A percentile compares a stretch with the other conserved stretches of the same genome.
These are phyloP conservation scores for Channa maculata DNA, from an alignment of 2,113 vertebrate genomes.

Conservation along the genomic window DNA sequence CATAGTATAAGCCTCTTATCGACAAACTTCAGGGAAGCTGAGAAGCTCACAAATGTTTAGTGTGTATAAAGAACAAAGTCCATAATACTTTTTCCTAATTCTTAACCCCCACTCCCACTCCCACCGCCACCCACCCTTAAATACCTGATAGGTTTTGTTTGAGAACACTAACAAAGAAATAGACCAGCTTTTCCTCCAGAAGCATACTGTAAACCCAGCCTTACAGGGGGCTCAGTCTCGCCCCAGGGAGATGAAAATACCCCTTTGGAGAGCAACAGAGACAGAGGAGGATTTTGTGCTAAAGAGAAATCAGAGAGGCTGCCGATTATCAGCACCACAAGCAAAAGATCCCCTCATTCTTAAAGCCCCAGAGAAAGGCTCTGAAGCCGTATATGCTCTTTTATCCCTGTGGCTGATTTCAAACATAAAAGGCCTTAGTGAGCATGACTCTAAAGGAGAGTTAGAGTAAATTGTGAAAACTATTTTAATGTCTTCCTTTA, in stretches of 20 bases:
- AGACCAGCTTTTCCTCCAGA: constrained; percentile 18
- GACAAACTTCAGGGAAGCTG: constrained; percentile 32
- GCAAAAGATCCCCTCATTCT: constrained; percentile 71
- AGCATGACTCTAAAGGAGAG: constrained; percentile 46
- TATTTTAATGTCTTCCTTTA: constrained; percentile 27
- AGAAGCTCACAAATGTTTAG: constrained; percentile 42
- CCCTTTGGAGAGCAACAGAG: constrained; percentile 48
- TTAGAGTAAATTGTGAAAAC: constrained; percentile 12
- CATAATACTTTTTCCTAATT: background rate
- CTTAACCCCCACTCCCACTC: too few species aligned
- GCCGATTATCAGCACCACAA: constrained; percentile 76
- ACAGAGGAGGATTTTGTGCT: constrained; percentile 77
- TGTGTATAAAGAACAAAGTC: background rate
- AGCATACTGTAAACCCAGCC: constrained; percentile 26
- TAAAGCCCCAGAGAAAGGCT: constrained; percentile 57
- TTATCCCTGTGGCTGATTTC: constrained; percentile 65
- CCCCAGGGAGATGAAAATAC: constrained; percentile 56
- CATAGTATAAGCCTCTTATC: constrained; percentile 78
- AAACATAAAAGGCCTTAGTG: constrained; percentile 71
- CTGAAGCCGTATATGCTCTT: constrained; percentile 61
- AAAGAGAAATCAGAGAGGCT: constrained; percentile 72
- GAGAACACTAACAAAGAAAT: background rate
- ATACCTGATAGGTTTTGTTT: background rate
- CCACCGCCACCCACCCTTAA: background rate
- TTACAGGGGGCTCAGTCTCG: constrained; percentile 60